phyloP scores from a whole-genome alignment of 2,888 invertebrate genomes.

The Microdon myrmicae region DNA sequence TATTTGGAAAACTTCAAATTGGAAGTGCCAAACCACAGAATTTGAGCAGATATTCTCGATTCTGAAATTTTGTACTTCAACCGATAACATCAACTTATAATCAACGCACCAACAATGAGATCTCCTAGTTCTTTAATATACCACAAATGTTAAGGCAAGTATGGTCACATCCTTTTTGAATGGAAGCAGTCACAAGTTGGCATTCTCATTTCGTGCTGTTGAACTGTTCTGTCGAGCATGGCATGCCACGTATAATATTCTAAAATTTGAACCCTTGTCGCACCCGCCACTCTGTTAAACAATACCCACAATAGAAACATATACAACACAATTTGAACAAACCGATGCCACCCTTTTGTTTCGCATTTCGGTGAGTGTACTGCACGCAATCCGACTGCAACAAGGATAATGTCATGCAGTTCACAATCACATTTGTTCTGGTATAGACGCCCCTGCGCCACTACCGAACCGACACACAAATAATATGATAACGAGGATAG shows the following conservation, averaged over 20 bases:
- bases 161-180: constrained; percentile 46
- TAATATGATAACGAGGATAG: no score
- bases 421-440: constrained; percentile 12
- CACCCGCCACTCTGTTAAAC: constrained; percentile 1
- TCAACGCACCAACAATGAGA: constrained; percentile 34
- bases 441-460: constrained; percentile 1
- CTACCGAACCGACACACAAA: constrained; percentile 23
- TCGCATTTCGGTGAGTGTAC: constrained; percentile 23
- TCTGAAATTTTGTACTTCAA: no score
- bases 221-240: constrained; percentile 16
- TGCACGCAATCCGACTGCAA: constrained; percentile 50
- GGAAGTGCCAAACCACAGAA: no score
- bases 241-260: constrained; percentile 32
- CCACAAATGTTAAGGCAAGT: constrained; percentile 39
- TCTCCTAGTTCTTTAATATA: constrained; percentile 39
- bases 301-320: no score
- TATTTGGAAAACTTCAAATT: no score
- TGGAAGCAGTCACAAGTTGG: constrained; percentile 44
- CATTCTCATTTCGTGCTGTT: constrained; percentile 39
- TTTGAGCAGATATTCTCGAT: no score
- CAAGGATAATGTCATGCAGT: constrained; percentile 43
- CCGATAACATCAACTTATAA: no score
- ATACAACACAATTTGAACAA: constrained; percentile 30
- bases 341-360: constrained; percentile 9
- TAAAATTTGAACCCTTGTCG: constrained; percentile 31